These are phyloP conservation scores for Phengaris arion DNA, from an alignment of 2,888 invertebrate species.

Conservation along the genomic window DNA sequence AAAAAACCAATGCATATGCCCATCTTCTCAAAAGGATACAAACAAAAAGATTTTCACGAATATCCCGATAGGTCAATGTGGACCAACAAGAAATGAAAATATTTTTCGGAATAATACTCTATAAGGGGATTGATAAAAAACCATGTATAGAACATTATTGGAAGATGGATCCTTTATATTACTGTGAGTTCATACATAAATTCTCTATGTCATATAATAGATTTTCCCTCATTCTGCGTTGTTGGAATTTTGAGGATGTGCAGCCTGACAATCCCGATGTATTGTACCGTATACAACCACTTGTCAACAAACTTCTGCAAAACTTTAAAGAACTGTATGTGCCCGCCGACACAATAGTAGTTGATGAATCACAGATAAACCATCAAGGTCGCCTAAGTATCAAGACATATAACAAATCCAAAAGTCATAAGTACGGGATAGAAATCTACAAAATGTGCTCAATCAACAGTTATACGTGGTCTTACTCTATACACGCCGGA, in stretches of 20 bases:
- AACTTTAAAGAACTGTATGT: constrained; percentile 19
- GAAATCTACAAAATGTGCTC: constrained; percentile 16
- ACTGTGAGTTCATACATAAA: constrained; percentile 19
- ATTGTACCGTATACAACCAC: constrained; percentile 11
- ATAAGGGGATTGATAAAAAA: neutral
- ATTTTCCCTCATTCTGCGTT: too few species aligned
- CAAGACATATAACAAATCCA: neutral
- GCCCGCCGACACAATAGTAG: constrained; percentile 6
- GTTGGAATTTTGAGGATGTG: too few species aligned
- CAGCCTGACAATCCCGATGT: too few species aligned
- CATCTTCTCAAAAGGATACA: too few species aligned
- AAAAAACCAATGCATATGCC: too few species aligned
- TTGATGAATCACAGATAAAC: constrained; percentile 25
- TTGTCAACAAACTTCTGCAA: constrained; percentile 17
- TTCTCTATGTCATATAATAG: too few species aligned
- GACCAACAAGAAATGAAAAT: too few species aligned
- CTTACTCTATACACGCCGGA: constrained; percentile 23
- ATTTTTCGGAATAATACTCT: neutral
- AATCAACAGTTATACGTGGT: constrained; percentile 7
- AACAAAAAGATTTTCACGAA: too few species aligned
- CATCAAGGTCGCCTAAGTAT: constrained; percentile 5
- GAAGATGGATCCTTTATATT: constrained; percentile 26
- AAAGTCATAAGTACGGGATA: constrained; percentile 12
- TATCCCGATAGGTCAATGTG: too few species aligned
- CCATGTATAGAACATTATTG: constrained; percentile 14